These are phyloP conservation scores for Chitala chitala DNA, from an alignment of 2,113 vertebrate species.

Conservation along the genomic window DNA sequence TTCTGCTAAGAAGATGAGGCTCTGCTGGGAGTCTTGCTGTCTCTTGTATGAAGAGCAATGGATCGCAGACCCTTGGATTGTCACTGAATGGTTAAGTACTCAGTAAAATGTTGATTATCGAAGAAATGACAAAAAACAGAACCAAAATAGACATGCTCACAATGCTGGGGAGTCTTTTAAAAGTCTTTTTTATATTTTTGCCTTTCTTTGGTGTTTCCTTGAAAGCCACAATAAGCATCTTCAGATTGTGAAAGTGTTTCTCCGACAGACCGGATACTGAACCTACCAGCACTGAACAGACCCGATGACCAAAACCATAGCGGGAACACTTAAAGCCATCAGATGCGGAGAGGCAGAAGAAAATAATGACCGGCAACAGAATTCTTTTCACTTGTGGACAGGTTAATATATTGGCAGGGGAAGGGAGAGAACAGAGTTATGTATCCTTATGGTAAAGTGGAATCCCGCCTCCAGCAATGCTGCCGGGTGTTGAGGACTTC, in stretches of 20 bases:
- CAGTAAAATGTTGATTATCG: slow-evolving; percentile 17
- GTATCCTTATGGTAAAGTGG: not conserved
- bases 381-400: not conserved
- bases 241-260: no score
- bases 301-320: no score
- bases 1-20: slow-evolving; percentile 35
- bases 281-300: no score
- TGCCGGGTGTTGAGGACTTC: not conserved
- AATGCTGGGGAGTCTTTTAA: no score
- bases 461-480: not conserved
- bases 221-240: no score
- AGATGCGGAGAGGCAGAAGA: not conserved
- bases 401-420: not conserved
- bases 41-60: not conserved
- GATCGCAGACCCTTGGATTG: not conserved
- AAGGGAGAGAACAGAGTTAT: not conserved
- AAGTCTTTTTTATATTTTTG: no score
- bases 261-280: no score
- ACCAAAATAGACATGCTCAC: no score
- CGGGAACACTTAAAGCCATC: no score
- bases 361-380: not conserved
- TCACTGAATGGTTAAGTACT: not conserved
- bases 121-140: slow-evolving; percentile 12
- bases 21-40: not conserved
- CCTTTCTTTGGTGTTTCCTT: no score